Evolutionary conservation across 2,113 vertebrate genomes (phyloP).

Genomic region (Ciconia boyciana): DNA sequence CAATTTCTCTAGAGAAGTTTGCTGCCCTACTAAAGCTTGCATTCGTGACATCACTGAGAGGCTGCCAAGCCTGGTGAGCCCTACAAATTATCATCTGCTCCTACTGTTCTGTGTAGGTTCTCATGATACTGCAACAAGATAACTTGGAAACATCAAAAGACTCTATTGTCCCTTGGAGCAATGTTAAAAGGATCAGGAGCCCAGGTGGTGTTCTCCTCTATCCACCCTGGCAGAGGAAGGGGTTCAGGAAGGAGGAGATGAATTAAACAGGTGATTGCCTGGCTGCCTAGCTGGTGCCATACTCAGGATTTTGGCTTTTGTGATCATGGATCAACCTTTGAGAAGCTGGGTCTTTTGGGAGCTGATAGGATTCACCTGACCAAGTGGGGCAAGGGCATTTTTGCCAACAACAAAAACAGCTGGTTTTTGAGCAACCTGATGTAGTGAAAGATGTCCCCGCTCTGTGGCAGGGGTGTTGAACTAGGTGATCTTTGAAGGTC

Average conservation of each 20-base stretch:
- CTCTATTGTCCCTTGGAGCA: neutral
- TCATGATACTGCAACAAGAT: neutral
- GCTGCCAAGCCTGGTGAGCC: neutral
- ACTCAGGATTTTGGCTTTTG: neutral
- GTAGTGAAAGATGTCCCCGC: neutral
- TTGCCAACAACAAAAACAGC: neutral
- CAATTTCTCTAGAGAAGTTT: neutral
- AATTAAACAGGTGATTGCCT: neutral
- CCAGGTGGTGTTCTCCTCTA: neutral
- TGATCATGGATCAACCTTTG: neutral
- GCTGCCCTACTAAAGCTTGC: neutral
- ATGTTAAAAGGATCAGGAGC: neutral
- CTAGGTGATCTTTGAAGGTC: neutral
- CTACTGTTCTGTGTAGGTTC: neutral
- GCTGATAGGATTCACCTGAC: neutral
- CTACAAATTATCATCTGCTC: neutral
- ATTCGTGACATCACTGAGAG: neutral
- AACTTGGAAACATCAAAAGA: neutral
- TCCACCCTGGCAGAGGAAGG: neutral
- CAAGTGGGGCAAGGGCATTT: neutral
- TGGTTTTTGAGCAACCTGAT: neutral
- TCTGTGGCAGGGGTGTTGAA: accelerated
- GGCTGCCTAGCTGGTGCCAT: neutral
- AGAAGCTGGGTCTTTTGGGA: neutral
- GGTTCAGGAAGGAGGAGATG: neutral